Evolutionary conservation across 2,888 invertebrate species (phyloP).

Genomic region (Camponotus fellah): DNA sequence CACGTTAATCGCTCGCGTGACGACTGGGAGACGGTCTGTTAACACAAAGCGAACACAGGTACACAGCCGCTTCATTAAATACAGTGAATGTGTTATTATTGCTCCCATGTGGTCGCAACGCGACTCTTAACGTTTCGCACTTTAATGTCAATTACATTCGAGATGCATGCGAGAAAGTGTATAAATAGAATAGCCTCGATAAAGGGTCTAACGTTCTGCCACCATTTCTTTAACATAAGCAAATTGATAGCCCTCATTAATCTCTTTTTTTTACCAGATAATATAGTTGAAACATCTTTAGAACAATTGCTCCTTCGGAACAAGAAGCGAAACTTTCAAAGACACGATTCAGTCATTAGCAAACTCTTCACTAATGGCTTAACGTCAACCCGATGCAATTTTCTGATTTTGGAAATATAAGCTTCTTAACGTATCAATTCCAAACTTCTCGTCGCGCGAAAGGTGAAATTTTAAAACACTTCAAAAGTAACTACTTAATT

Average conservation of each 20-base stretch:
- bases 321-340: slow-evolving; percentile 44
- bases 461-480: background rate
- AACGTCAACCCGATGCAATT: background rate
- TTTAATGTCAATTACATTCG: background rate
- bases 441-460: background rate
- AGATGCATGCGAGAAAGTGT: background rate
- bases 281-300: background rate
- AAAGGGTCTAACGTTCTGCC: background rate
- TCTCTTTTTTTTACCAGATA: slow-evolving; percentile 38
- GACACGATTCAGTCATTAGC: slow-evolving; percentile 47
- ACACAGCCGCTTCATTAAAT: slow-evolving; percentile 68
- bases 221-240: slow-evolving; percentile 15
- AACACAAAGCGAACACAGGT: slow-evolving; percentile 15
- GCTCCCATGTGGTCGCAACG: slow-evolving; percentile 45
- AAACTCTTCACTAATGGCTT: background rate
- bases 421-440: background rate
- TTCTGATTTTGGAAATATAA: background rate
- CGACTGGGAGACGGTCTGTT: slow-evolving; percentile 22
- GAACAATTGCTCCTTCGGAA: slow-evolving; percentile 2
- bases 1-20: slow-evolving; percentile 31
- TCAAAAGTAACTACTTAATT: background rate
- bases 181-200: background rate
- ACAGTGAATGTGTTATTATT: slow-evolving; percentile 58
- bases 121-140: slow-evolving; percentile 41
- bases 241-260: slow-evolving; percentile 41